Evolutionary conservation across 2,888 invertebrate genomes (phyloP), one percentile per base, ranked within the genome.

Genomic region (Pollenia angustigena): DNA sequence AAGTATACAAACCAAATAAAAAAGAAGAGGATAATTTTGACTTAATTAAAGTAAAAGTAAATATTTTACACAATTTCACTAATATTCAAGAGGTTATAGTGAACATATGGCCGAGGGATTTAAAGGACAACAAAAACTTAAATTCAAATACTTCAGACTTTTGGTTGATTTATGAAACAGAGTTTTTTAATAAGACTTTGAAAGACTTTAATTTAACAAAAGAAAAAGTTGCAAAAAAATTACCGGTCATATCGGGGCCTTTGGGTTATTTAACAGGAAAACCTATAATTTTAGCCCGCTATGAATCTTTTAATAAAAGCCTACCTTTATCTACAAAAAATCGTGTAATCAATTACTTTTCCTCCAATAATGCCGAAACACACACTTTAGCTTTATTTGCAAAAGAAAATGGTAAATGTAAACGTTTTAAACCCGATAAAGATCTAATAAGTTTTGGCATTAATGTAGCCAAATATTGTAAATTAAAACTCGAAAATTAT

Each of bases 251-350:
- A 23, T 91, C 92, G 4, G 93, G 93, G 2, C 89, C 92, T 44
- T 88, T 92, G 18, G 93, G 93, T 1, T 93, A 93, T 84, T 71
- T 88, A 7, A 68, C 48, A 6, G 91, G 91, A 0, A 88, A 89
- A 0, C 92, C 93, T 0, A 4, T 93, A 2, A 90, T 93, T 14
- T 52, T 91, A 11, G 89, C 90, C 0, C 89, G 88, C 8, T 89
- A 90, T 40, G 83, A 90, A 46, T 76, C 88, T 0, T 81, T 88
- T 0, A 91, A 92, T 75, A 89, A 83, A 50, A 90, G 88, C 2
- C 82, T 68, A 12, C 88, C 89, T 4, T 68, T 88, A 46, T 86
- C 74, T 12, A 60, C 81, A 1, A 79, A 88, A 0, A 88, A 88
- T 76, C 85, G 76, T 40, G 54, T 90, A 16, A 75, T 93, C 0